These are phyloP conservation scores for Hemichromis elongatus DNA, from an alignment of 2,113 vertebrate species.

Conservation along the genomic window DNA sequence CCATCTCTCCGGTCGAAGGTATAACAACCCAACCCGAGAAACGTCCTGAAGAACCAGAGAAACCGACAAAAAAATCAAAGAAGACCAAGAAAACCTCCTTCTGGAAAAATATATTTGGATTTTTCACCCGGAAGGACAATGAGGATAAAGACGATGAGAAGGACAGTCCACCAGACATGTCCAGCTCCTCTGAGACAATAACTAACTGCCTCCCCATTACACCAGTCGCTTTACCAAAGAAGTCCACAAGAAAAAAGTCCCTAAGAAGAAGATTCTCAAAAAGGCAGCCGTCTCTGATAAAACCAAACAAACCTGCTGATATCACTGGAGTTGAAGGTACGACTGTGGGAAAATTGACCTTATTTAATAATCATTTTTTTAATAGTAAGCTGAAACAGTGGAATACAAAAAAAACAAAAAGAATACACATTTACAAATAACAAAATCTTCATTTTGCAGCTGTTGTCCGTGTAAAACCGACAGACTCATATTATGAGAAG, in stretches of 20 bases:
- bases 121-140: constrained; percentile 64
- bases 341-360: accelerated
- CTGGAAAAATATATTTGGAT: constrained; percentile 71
- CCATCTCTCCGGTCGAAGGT: background rate
- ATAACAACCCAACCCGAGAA: background rate
- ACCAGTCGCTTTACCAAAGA: background rate
- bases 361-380: background rate
- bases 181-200: background rate
- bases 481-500: constrained; percentile 71
- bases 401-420: background rate
- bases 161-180: background rate
- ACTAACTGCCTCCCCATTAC: constrained; percentile 6
- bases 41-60: background rate
- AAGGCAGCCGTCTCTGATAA: constrained; percentile 57
- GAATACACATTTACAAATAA: background rate
- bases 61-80: constrained; percentile 18
- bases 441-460: constrained; percentile 34
- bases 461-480: constrained; percentile 55
- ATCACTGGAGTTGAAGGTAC: constrained; percentile 54
- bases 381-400: background rate
- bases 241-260: constrained; percentile 17
- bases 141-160: constrained; percentile 78
- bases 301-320: constrained; percentile 4
- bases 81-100: constrained; percentile 68
- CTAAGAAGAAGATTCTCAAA: constrained; percentile 55